Conservation (phyloP, 30 jellyfish, hydroid and myxozoan species). For the Morbakka virulenta region DNA sequence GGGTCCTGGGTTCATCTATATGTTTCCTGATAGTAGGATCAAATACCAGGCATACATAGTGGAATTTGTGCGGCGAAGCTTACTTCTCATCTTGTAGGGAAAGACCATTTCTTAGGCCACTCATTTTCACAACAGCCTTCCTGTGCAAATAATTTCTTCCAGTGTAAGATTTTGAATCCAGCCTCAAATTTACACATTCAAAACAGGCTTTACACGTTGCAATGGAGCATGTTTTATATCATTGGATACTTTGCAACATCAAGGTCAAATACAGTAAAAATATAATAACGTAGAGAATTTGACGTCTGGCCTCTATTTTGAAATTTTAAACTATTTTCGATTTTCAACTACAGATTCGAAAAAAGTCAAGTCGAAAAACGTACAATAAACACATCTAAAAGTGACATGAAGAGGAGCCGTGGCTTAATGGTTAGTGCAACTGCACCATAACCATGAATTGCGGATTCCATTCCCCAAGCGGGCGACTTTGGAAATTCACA, state of each 20-base stretch:
- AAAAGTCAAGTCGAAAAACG: too few relatives aligned
- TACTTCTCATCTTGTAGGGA: conserved; percentile 51
- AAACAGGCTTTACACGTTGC: conserved; percentile 54
- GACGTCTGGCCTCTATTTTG: conserved; percentile 53
- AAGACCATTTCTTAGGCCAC: conserved; percentile 63
- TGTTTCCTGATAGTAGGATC: conserved; percentile 35
- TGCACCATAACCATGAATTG: too few relatives aligned
- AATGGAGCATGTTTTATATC: conserved; percentile 34
- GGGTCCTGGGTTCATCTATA: conserved; percentile 53
- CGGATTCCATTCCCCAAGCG: too few relatives aligned
- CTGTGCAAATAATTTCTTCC: conserved; percentile 50
- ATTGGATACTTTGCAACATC: conserved; percentile 51
- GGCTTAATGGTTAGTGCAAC: too few relatives aligned
- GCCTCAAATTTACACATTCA: conserved; percentile 52
- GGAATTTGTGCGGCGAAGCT: conserved; percentile 50
- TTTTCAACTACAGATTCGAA: too few relatives aligned
- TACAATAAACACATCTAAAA: too few relatives aligned
- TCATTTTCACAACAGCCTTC: conserved; percentile 43
- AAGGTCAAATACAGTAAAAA: conserved; percentile 45
- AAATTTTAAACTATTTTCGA: too few relatives aligned
- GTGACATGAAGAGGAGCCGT: too few relatives aligned
- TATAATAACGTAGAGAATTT: conserved; percentile 47
- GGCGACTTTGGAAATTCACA: too few relatives aligned
- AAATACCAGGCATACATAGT: conserved; percentile 52
- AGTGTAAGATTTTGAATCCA: conserved; percentile 53